Evolutionary conservation across 2,888 invertebrate genomes (phyloP), one percentile per base, ranked within the genome.

Genomic region (Dicycla oo): DNA sequence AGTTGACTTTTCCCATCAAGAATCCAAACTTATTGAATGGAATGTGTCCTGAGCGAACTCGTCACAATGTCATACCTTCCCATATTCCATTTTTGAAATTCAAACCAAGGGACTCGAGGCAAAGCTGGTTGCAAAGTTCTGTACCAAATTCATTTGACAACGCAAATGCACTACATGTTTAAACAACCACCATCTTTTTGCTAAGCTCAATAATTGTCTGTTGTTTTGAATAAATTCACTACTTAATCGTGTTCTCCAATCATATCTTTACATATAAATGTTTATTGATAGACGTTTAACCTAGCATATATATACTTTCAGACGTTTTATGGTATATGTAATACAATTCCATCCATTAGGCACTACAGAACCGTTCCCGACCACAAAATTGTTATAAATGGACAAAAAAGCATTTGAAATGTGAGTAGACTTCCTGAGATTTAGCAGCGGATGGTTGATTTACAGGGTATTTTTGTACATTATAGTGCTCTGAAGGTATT

Each of bases 331-430:
- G 13, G n/a, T n/a, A n/a, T n/a, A n/a, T 43, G 30, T 53, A 69
- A 58, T 67, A 82, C 60, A 72, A 73, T 67, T 57, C 57, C 47
- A 73, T 79, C 84, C 84, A 86, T 87, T 86, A 84, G 64, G 34
- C 54, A 64, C 65, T 66, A 74, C 69, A 78, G 83, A 88, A 82
- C 71, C 73, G 62, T 87, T 83, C 66, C 75, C 71, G 64, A 51
- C 82, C 70, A 54, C 78, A 57, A 84, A 88, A 88, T 89, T 86
- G 87, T 88, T 86, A 90, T 87, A 87, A 89, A 91, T 88, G 86
- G 85, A 80, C 56, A 78, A 69, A 73, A 71, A 78, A 85, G 40
- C 65, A 57, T 49, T 66, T 75, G 63, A 61, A 67, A 69, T 69
- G 43, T 40, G 54, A 74, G 68, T 38, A 69, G 58, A 51, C 57